Conservation (phyloP, 1,140 invertebrate species). For the Camponotus floridanus region DNA sequence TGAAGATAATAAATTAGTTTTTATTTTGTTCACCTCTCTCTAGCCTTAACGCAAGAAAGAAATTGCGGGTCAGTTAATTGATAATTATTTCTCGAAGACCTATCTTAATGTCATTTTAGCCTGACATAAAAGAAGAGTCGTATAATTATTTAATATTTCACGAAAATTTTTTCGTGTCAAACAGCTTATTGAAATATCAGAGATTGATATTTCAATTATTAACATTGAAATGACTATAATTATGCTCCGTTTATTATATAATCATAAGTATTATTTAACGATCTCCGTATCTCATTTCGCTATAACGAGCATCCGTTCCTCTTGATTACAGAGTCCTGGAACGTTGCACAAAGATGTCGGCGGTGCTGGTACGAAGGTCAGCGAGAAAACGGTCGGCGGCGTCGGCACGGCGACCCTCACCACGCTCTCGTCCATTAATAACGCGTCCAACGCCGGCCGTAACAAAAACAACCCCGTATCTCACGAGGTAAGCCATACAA, state of each 20-base stretch:
- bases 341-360: slow-evolving; percentile 86
- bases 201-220: neutral
- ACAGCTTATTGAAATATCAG: neutral
- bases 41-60: neutral
- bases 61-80: slow-evolving; percentile 19
- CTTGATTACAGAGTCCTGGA: slow-evolving; percentile 84
- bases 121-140: neutral
- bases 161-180: neutral
- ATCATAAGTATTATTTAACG: slow-evolving; percentile 36
- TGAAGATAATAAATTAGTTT: slow-evolving; percentile 1
- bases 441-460: slow-evolving; percentile 83
- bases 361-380: slow-evolving; percentile 84
- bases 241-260: neutral
- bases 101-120: neutral
- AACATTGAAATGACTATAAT: neutral
- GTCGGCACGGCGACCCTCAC: slow-evolving; percentile 85
- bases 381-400: slow-evolving; percentile 84
- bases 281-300: neutral
- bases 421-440: slow-evolving; percentile 84
- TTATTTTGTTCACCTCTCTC: neutral
- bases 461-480: slow-evolving; percentile 83
- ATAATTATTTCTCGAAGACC: slow-evolving; percentile 30
- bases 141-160: slow-evolving; percentile 9
- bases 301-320: slow-evolving; percentile 66
- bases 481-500: slow-evolving; percentile 81